phyloP scores from a whole-genome alignment of 2,797 vertebrate species.

The Tamandua tetradactyla region DNA sequence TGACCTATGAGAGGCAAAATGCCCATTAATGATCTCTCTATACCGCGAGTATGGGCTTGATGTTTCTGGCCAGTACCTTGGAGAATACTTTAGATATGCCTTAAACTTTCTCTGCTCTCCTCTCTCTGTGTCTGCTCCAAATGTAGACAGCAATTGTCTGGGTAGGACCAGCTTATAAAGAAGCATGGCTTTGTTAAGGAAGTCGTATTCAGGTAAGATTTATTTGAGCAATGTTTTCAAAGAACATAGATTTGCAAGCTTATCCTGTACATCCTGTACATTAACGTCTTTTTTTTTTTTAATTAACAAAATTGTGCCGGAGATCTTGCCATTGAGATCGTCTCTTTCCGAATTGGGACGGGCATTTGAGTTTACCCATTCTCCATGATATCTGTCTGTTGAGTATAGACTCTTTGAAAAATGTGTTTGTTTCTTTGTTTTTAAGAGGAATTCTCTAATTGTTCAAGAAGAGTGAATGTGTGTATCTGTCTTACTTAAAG shows the following conservation, averaged over 20 bases:
- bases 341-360: background rate
- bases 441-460: slow-evolving; percentile 35
- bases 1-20: slow-evolving; percentile 98
- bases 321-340: slow-evolving; percentile 47
- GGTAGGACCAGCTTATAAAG: slow-evolving; percentile 82
- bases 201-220: slow-evolving; percentile 96
- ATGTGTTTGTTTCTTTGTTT: background rate
- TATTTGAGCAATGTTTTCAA: slow-evolving; percentile 81
- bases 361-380: background rate
- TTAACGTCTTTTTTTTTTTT: slow-evolving; percentile 38
- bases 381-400: slow-evolving; percentile 8
- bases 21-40: slow-evolving; percentile 98
- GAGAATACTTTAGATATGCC: slow-evolving; percentile 94
- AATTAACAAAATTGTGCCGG: slow-evolving; percentile 50
- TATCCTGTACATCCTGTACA: slow-evolving; percentile 46
- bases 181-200: slow-evolving; percentile 96
- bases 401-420: slow-evolving; percentile 44
- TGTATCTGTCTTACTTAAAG: slow-evolving; percentile 14
- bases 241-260: background rate
- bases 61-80: slow-evolving; percentile 91
- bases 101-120: slow-evolving; percentile 93
- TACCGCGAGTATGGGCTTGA: slow-evolving; percentile 94
- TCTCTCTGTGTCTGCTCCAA: slow-evolving; percentile 85
- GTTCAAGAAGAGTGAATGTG: slow-evolving; percentile 2
- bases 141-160: slow-evolving; percentile 86